Conservation (phyloP, 2,113 vertebrate species). For the Hassar affinis region DNA sequence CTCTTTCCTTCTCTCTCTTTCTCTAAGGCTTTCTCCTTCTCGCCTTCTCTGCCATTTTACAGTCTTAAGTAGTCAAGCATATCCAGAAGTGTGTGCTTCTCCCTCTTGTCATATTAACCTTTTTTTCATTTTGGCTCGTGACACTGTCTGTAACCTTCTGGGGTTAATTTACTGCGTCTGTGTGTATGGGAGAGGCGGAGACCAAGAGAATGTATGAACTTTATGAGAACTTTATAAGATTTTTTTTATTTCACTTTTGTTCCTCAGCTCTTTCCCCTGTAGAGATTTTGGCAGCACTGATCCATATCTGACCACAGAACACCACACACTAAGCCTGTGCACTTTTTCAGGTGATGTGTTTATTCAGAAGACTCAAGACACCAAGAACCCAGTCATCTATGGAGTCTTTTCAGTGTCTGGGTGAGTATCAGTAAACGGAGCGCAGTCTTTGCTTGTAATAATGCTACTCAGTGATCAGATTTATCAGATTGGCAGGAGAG, state of each 20-base stretch:
- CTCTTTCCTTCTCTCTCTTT: slow-evolving; percentile 39
- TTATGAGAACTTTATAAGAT: background rate
- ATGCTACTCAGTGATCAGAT: slow-evolving; percentile 4
- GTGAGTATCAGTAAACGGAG: slow-evolving; percentile 69
- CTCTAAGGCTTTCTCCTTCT: background rate
- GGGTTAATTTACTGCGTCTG: slow-evolving; percentile 26
- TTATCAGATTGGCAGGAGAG: slow-evolving; percentile 41
- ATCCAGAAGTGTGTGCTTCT: slow-evolving; percentile 31
- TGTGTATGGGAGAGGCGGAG: background rate
- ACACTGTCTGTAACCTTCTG: slow-evolving; percentile 25
- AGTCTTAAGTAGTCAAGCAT: slow-evolving; percentile 22
- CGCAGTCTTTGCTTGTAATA: background rate
- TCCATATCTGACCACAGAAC: background rate
- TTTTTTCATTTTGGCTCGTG: slow-evolving; percentile 40
- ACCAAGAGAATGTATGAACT: background rate
- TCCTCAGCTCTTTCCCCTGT: slow-evolving; percentile 14
- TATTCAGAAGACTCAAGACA: slow-evolving; percentile 95
- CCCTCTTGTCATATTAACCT: slow-evolving; percentile 15
- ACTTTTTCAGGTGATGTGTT: slow-evolving; percentile 88
- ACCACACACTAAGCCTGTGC: slow-evolving; percentile 32
- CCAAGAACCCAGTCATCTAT: slow-evolving; percentile 95
- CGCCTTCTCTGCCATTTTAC: slow-evolving; percentile 36
- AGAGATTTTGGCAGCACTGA: background rate
- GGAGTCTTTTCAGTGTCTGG: slow-evolving; percentile 94
- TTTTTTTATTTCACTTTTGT: slow-evolving; percentile 6